phyloP scores from a whole-genome alignment of 2,888 invertebrate genomes.

The Hypomecis atomaria region DNA sequence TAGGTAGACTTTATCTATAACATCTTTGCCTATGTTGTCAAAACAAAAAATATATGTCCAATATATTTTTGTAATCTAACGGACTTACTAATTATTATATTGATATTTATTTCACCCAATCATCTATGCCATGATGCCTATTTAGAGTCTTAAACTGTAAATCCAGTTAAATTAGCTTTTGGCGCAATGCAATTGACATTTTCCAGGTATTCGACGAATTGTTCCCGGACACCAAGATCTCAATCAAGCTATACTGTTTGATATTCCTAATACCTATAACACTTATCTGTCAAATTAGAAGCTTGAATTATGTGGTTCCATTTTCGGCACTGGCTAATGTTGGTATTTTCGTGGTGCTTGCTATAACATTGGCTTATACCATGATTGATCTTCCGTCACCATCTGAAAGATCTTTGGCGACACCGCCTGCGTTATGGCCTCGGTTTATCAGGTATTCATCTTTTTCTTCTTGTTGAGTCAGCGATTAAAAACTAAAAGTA shows the following conservation, averaged over 20 bases:
- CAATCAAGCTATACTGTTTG: slow-evolving; percentile 87
- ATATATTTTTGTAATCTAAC: too few species aligned
- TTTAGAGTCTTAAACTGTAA: too few species aligned
- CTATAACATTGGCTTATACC: slow-evolving; percentile 92
- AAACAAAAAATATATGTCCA: too few species aligned
- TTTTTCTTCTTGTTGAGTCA: too few species aligned
- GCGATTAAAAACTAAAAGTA: too few species aligned
- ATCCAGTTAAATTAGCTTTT: too few species aligned
- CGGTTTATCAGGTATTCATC: slow-evolving; percentile 89
- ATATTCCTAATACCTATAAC: slow-evolving; percentile 89
- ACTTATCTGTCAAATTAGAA: slow-evolving; percentile 89
- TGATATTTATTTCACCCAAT: too few species aligned
- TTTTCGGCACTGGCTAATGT: slow-evolving; percentile 95
- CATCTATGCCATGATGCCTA: too few species aligned
- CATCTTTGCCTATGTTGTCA: too few species aligned
- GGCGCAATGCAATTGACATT: not conserved
- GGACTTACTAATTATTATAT: too few species aligned
- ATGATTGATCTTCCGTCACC: slow-evolving; percentile 82
- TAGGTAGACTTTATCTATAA: too few species aligned
- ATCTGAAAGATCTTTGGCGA: slow-evolving; percentile 74
- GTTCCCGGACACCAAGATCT: slow-evolving; percentile 71
- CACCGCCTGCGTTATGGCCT: slow-evolving; percentile 87
- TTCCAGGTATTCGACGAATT: slow-evolving; percentile 81
- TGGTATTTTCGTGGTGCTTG: slow-evolving; percentile 90
- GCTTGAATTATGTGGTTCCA: slow-evolving; percentile 93